Percentiles rank a stretch among this genome's conserved stretches.
Conservation (phyloP, 2,113 vertebrate species). For the Deroptyus accipitrinus region DNA sequence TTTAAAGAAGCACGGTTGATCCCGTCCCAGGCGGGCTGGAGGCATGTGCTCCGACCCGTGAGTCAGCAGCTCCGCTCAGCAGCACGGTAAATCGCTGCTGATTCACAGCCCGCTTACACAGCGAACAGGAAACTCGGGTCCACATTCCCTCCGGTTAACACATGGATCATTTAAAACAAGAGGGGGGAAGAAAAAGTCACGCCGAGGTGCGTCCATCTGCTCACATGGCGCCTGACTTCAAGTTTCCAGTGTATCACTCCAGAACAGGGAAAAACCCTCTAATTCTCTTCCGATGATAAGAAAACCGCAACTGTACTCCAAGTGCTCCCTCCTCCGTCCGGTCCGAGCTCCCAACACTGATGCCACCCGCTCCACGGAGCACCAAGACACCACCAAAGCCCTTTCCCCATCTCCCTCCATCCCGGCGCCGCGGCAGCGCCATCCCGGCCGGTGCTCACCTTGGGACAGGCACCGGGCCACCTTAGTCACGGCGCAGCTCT, state of each 20-base stretch:
- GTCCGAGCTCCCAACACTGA: neutral
- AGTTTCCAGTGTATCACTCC: constrained; percentile 40
- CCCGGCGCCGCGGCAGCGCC: neutral
- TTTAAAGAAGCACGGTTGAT: constrained; percentile 13
- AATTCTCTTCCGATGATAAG: neutral
- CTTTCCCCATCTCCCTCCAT: neutral
- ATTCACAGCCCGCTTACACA: constrained; percentile 60
- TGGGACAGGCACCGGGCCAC: neutral
- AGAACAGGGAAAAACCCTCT: neutral
- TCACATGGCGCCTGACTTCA: constrained; percentile 51
- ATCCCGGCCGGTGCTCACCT: too few species aligned
- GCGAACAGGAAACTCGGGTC: constrained; percentile 66
- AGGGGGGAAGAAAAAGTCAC: neutral
- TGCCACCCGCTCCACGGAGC: neutral
- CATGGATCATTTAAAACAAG: neutral
- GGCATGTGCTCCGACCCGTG: constrained; percentile 43
- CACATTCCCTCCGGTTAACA: constrained; percentile 53
- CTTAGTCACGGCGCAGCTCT: neutral
- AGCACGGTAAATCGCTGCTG: constrained; percentile 38
- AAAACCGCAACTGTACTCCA: neutral
- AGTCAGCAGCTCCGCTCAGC: constrained; percentile 66
- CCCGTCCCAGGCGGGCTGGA: neutral
- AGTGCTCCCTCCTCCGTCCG: neutral
- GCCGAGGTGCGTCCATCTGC: constrained; percentile 33
- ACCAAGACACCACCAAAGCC: neutral